These are phyloP conservation scores for Phalangium opilio DNA, from an alignment of 2,888 invertebrate genomes.

Conservation along the genomic window DNA sequence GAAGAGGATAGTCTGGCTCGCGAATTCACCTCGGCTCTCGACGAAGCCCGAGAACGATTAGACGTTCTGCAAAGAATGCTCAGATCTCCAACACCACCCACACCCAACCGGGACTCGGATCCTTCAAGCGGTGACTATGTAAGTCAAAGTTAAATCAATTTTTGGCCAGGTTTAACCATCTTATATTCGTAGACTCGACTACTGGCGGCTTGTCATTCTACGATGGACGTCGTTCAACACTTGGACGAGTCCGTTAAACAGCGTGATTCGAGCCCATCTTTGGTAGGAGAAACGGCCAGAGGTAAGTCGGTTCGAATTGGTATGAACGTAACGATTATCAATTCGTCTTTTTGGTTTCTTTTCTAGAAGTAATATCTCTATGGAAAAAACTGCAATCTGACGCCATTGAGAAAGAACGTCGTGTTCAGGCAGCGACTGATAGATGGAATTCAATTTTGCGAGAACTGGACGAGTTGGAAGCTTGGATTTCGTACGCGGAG, in stretches of 20 bases:
- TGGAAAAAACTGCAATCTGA: constrained; percentile 27
- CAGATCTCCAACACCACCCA: constrained; percentile 11
- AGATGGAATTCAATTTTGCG: constrained; percentile 28
- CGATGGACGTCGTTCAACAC: constrained; percentile 64
- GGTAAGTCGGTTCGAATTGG: too few relatives aligned
- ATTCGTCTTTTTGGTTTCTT: constrained; percentile 43
- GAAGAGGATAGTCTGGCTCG: constrained; percentile 31
- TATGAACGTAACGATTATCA: constrained; percentile 5
- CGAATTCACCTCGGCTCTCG: constrained; percentile 55
- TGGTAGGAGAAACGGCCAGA: too few relatives aligned
- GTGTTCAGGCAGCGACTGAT: constrained; percentile 49
- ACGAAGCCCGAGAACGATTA: constrained; percentile 51
- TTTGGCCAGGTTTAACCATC: constrained; percentile 1
- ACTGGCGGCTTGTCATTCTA: constrained; percentile 60
- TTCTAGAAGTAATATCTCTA: constrained; percentile 24
- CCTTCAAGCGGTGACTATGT: too few relatives aligned
- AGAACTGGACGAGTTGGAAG: constrained; percentile 27
- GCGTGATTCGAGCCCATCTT: background rate
- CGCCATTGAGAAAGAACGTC: constrained; percentile 37
- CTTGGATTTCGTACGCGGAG: constrained; percentile 29
- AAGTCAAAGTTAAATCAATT: background rate
- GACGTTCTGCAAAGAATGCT: constrained; percentile 42
- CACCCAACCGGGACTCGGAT: too few relatives aligned
- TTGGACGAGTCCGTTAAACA: constrained; percentile 54
- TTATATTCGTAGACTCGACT: constrained; percentile 42